These are phyloP conservation scores for Chelon auratus DNA, from an alignment of 2,797 vertebrate genomes.

Conservation along the genomic window DNA sequence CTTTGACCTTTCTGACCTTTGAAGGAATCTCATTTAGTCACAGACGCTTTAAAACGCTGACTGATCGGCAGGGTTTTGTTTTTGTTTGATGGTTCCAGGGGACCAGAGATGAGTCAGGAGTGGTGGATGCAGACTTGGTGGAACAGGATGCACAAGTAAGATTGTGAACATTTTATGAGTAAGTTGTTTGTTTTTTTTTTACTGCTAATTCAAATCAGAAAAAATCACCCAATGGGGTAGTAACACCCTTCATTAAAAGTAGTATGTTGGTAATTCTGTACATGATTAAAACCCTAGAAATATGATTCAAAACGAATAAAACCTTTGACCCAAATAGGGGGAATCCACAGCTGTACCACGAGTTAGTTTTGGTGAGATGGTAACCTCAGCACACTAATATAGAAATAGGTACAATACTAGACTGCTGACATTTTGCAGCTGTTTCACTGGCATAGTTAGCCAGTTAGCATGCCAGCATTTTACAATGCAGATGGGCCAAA, in stretches of 20 bases:
- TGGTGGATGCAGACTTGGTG: constrained; percentile 92
- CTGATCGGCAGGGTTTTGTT: constrained; percentile 7
- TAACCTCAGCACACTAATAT: not conserved
- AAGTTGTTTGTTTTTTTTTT: not conserved
- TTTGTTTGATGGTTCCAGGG: constrained; percentile 82
- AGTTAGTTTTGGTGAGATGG: not conserved
- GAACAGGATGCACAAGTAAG: constrained; percentile 92
- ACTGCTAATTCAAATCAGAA: not conserved
- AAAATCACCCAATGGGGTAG: not conserved
- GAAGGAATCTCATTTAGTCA: no score
- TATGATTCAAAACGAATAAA: not conserved
- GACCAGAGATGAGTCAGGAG: constrained; percentile 91
- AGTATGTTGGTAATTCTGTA: not conserved
- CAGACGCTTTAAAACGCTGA: constrained; percentile 1
- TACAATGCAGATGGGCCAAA: not conserved
- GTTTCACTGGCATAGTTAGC: not conserved
- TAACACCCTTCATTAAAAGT: not conserved
- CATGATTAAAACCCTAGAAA: not conserved
- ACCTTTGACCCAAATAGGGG: no score
- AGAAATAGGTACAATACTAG: not conserved
- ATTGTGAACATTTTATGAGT: not conserved
- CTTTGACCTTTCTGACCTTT: no score
- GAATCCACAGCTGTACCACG: not conserved
- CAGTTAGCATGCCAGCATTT: not conserved
- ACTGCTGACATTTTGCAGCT: not conserved